A percentile compares a stretch with the other conserved stretches of the same genome.
phyloP scores from a whole-genome alignment of 2,888 invertebrate species.

The Meghimatium bilineatum region DNA sequence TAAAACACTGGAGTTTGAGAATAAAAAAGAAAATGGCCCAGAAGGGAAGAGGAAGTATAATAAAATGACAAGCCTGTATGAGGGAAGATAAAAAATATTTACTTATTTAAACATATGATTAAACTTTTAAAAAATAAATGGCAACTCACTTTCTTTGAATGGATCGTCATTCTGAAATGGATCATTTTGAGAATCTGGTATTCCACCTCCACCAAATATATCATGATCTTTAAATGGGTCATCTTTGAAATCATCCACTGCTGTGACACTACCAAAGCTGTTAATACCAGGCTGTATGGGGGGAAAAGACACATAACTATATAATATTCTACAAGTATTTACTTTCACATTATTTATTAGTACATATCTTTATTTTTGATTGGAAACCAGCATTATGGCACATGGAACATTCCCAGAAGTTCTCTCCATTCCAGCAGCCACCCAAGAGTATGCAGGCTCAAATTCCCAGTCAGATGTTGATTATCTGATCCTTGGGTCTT shows the following conservation, averaged over 20 bases:
- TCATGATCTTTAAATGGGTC: conserved; percentile 78
- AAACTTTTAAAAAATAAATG: background rate
- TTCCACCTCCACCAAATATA: conserved; percentile 78
- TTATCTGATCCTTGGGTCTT: no score
- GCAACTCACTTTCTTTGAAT: conserved; percentile 70
- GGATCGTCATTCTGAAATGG: conserved; percentile 78
- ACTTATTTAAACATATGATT: background rate
- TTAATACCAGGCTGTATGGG: conserved; percentile 63
- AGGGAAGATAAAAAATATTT: background rate
- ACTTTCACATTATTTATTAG: no score
- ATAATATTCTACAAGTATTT: no score
- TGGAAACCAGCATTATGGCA: no score
- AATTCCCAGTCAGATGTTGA: no score
- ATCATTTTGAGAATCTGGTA: conserved; percentile 79
- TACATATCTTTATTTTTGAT: no score
- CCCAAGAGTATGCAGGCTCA: no score
- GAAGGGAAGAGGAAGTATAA: no score
- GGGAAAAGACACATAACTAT: background rate
- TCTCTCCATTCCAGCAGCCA: no score
- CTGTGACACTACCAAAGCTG: conserved; percentile 66
- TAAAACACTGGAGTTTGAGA: no score
- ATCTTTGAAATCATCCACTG: conserved; percentile 68
- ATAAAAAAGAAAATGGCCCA: no score
- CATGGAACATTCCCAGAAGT: no score
- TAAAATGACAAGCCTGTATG: background rate